Evolutionary conservation across 2,113 vertebrate species (phyloP).

Genomic region (Cacatua alba): DNA sequence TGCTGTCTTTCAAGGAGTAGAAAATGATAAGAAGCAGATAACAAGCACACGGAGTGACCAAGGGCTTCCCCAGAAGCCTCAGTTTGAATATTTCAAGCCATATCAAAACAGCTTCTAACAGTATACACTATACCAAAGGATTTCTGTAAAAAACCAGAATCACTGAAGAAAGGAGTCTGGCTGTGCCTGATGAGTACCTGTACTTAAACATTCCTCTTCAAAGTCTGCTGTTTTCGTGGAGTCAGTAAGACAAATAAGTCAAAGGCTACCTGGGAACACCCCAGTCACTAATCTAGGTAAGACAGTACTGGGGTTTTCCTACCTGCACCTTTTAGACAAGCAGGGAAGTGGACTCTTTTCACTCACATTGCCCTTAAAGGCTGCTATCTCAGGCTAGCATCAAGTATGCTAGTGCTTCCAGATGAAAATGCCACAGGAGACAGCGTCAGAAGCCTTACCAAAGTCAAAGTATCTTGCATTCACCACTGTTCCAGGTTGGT

Average conservation of each 20-base stretch:
- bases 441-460: neutral
- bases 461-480: neutral
- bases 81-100: neutral
- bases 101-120: neutral
- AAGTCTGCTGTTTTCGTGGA: neutral
- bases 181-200: neutral
- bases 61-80: neutral
- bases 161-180: neutral
- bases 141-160: neutral
- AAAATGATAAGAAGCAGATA: neutral
- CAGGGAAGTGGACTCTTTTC: neutral
- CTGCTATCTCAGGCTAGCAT: neutral
- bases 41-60: neutral
- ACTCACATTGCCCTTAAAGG: neutral
- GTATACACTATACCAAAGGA: neutral
- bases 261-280: neutral
- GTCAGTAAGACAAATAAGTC: neutral
- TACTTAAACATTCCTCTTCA: neutral
- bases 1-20: neutral
- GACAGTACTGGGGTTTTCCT: neutral
- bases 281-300: neutral
- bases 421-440: neutral
- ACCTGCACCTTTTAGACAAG: neutral
- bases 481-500: neutral
- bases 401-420: neutral